Percentiles rank a stretch among this genome's conserved stretches.
Evolutionary conservation across 2,113 vertebrate genomes (phyloP).

Genomic region (Rhinogobius similis): DNA sequence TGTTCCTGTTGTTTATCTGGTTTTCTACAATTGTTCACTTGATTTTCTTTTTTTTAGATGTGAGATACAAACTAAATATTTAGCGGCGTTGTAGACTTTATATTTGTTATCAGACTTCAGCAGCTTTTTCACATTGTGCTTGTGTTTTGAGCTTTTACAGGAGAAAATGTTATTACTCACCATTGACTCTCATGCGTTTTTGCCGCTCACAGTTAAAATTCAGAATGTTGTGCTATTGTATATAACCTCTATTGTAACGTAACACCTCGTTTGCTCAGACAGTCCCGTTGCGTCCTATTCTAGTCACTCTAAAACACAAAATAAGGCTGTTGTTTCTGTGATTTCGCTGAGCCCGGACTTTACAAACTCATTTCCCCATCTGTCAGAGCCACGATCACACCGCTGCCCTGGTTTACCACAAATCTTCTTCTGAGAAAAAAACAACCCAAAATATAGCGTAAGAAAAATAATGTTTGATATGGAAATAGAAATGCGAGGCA

Average conservation of each 20-base stretch:
- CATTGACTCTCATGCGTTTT: too few relatives aligned
- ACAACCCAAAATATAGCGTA: background rate
- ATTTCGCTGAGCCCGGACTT: background rate
- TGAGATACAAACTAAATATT: too few relatives aligned
- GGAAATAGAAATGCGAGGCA: background rate
- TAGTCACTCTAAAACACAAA: background rate
- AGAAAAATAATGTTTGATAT: slow-evolving; percentile 12
- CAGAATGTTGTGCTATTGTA: too few relatives aligned
- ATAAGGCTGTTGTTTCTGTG: background rate
- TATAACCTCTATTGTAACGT: background rate
- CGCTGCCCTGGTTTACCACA: background rate
- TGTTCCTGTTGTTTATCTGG: too few relatives aligned
- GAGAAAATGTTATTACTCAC: too few relatives aligned
- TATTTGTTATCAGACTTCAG: too few relatives aligned
- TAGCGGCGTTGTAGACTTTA: too few relatives aligned
- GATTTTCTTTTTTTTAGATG: too few relatives aligned
- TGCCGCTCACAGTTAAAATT: too few relatives aligned
- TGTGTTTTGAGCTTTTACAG: too few relatives aligned
- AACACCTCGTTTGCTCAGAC: background rate
- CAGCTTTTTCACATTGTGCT: too few relatives aligned
- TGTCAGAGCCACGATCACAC: background rate
- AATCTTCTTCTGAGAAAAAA: background rate
- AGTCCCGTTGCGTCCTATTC: background rate
- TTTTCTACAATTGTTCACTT: too few relatives aligned
- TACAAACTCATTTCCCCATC: background rate